Percentiles rank a stretch among this genome's conserved stretches.
phyloP scores from a whole-genome alignment of 2,797 vertebrate genomes.

The Mus spretus region DNA sequence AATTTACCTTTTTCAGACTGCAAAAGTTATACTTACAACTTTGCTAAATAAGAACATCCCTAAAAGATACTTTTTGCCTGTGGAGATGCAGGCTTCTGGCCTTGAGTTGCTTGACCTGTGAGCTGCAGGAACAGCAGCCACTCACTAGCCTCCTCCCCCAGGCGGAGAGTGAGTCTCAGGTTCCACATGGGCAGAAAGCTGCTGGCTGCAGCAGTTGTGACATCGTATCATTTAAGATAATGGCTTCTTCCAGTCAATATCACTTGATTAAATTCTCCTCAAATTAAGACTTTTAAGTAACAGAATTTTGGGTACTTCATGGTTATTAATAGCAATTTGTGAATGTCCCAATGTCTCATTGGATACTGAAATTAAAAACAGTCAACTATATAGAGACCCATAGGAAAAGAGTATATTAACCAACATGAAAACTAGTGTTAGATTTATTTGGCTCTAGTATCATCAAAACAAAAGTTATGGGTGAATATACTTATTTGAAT shows the following conservation, averaged over 20 bases:
- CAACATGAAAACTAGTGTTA: constrained; percentile 47
- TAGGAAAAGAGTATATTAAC: neutral
- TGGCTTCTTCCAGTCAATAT: neutral
- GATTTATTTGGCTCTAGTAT: constrained; percentile 21
- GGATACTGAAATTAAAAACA: constrained; percentile 70
- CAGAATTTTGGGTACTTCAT: constrained; percentile 1
- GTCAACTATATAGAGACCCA: constrained; percentile 6
- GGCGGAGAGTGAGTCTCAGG: neutral
- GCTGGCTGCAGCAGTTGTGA: neutral
- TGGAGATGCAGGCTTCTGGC: neutral
- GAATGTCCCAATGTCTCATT: constrained; percentile 55
- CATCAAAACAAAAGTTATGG: constrained; percentile 38
- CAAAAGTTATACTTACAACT: neutral
- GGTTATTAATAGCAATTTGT: constrained; percentile 40
- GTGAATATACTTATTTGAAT: neutral
- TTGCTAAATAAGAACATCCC: constrained; percentile 34
- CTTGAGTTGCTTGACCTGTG: rapidly evolving
- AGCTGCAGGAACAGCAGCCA: no score
- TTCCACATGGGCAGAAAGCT: rapidly evolving
- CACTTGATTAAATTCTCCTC: neutral
- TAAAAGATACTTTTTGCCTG: neutral
- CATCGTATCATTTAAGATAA: no score
- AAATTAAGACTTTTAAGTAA: constrained; percentile 39
- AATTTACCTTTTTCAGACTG: constrained; percentile 49
- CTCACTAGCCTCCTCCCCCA: neutral